A percentile compares a stretch with the other conserved stretches of the same genome.
Conservation (phyloP, 53 echinoderm and acorn worm species). For the Hippasteria phrygiana region DNA sequence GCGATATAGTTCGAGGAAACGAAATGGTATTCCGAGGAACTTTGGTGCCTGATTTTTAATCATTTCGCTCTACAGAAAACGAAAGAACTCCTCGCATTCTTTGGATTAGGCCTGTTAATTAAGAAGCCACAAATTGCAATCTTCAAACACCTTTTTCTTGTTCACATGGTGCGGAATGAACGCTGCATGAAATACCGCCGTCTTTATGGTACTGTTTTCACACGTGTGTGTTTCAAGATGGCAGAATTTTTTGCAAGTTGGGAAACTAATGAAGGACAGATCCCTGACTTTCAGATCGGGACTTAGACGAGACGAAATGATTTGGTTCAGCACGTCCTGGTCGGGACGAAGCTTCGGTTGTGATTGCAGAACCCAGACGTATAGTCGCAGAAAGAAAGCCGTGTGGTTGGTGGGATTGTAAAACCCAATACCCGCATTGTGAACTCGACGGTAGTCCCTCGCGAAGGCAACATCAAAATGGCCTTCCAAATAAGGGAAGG, state of each 20-base stretch:
- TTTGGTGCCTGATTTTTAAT: too few species aligned
- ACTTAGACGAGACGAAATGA: neutral
- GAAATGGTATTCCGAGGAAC: too few species aligned
- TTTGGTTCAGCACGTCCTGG: neutral
- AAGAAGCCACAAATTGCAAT: neutral
- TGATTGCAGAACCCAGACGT: neutral
- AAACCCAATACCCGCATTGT: neutral
- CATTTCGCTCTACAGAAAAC: too few species aligned
- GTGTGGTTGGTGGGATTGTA: neutral
- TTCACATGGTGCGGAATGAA: neutral
- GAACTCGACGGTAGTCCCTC: neutral
- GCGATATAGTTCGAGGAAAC: too few species aligned
- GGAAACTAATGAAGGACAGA: neutral
- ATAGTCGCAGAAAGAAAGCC: neutral
- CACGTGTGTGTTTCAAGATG: neutral
- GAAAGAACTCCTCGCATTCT: too few species aligned
- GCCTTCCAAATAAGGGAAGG: constrained; percentile 1
- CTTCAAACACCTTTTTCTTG: neutral
- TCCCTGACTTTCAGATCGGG: neutral
- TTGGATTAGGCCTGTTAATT: too few species aligned
- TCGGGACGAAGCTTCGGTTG: neutral
- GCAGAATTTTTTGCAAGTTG: neutral
- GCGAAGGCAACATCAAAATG: neutral
- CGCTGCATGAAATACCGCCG: neutral
- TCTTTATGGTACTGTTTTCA: neutral